Base-by-base conservation (phyloP, 2,113 vertebrate species). In the Lepisosteus oculatus region DNA sequence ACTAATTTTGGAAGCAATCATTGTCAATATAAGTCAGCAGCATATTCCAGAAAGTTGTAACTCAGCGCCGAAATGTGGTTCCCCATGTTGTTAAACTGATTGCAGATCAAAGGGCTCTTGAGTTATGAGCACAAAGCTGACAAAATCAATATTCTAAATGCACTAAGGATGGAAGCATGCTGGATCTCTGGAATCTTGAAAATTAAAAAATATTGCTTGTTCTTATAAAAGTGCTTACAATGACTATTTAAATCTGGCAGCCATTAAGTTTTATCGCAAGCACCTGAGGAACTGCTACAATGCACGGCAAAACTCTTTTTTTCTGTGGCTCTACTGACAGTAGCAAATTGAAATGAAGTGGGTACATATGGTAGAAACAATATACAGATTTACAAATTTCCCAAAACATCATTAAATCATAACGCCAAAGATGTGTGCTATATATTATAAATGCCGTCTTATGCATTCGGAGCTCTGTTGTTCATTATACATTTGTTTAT, bases 1-100 rank as follows among this genome's bases (percentile, higher is more conserved):
- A 88, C 90, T 94, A 91, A 93, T 96, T 93, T 94, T 87, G 83
- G 87, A 88, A 87, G 92, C 93, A 94, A 96, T 97, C 93, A 96
- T 93, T 94, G 93, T 94, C 95, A 94, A 93, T 92, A 93, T 87
- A 92, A 93, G 90, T 89, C 89, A 88, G 85, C 78, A 81, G 84
- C 85, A 87, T 91, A 89, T 85, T 90, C 89, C 85, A 85, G 75
- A 79, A 88, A 79, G 47, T 81, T 74, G 89, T 79, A 85, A 91
- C 90, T 91, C 92, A 90, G 83, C 79, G 87, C 74, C 75, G 85
- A 85, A 88, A 90, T 85, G 88, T 80, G 90, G 90, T 88, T 90
- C 80, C 85, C 84, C n/a, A 3, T 85, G 75, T 80, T 84, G 85
- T 91, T 89, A 92, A 86, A 90, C 88, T 85, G 83, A 85, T 82